Evolutionary conservation across 2,888 invertebrate species (phyloP).

Genomic region (Choristoneura rosaceana): DNA sequence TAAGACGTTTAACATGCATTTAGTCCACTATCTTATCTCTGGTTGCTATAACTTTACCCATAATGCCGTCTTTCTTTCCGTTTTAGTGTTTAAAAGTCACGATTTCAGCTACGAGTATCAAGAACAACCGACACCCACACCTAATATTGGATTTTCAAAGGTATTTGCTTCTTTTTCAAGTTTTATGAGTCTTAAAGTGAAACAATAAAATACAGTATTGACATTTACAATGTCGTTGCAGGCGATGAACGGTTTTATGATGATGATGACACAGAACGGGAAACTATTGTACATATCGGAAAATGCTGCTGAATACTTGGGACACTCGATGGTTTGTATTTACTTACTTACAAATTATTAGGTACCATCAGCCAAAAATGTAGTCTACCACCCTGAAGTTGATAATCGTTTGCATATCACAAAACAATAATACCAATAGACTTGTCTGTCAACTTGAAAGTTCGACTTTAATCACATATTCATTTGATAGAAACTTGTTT

Average conservation of each 20-base stretch:
- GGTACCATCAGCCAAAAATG: too few species aligned
- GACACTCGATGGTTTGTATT: conserved; percentile 96
- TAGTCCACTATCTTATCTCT: conserved; percentile 82
- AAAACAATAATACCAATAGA: too few species aligned
- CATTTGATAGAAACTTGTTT: too few species aligned
- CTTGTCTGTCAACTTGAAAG: too few species aligned
- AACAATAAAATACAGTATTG: conserved; percentile 56
- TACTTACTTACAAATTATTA: background rate
- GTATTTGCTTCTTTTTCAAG: conserved; percentile 79
- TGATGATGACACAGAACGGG: conserved; percentile 99
- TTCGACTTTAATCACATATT: too few species aligned
- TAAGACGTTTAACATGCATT: conserved; percentile 85
- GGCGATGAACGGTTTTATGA: conserved; percentile 98
- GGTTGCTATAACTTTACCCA: conserved; percentile 79
- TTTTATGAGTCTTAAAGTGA: conserved; percentile 65
- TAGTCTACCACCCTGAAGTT: too few species aligned
- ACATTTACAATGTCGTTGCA: conserved; percentile 84
- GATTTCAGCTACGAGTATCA: conserved; percentile 88
- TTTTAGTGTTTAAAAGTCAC: conserved; percentile 95
- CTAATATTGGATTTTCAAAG: conserved; percentile 97
- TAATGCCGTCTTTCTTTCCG: conserved; percentile 84
- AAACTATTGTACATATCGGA: conserved; percentile 99
- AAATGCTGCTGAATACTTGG: conserved; percentile 99
- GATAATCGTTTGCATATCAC: too few species aligned
- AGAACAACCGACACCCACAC: conserved; percentile 90